Conservation (phyloP, 2,113 vertebrate genomes). For the Talpa occidentalis region DNA sequence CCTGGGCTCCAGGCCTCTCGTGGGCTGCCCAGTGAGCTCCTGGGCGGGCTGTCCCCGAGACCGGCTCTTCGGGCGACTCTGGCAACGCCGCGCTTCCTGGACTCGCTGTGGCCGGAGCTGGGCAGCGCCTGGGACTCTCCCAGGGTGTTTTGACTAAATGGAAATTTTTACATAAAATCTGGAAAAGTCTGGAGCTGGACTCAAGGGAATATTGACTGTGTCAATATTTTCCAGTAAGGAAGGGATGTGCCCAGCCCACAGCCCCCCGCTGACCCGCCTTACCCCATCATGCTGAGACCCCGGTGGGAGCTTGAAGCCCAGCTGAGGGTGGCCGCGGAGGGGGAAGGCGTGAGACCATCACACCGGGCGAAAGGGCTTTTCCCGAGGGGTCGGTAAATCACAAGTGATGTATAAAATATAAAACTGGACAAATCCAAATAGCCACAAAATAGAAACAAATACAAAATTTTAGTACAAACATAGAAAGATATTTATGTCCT, state of each 20-base stretch:
- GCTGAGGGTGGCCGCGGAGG: neutral
- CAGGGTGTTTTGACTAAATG: neutral
- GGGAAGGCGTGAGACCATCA: neutral
- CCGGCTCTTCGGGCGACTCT: too few species aligned
- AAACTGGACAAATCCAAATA: neutral
- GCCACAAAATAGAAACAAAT: neutral
- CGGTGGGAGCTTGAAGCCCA: constrained; percentile 8
- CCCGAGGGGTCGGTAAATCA: neutral
- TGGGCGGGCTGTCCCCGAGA: too few species aligned
- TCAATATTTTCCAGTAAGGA: constrained; percentile 61
- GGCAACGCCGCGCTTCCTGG: too few species aligned
- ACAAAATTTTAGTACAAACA: neutral
- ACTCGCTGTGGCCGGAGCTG: too few species aligned
- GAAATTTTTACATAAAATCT: constrained; percentile 61
- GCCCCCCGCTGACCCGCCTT: constrained; percentile 39
- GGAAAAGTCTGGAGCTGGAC: constrained; percentile 37
- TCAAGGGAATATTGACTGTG: constrained; percentile 42
- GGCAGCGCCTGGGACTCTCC: too few species aligned
- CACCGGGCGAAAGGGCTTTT: neutral
- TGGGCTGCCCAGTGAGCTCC: too few species aligned
- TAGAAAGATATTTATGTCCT: neutral
- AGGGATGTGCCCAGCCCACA: neutral
- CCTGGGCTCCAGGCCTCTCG: too few species aligned
- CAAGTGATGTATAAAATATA: neutral
- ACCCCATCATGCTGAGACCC: constrained; percentile 25